These are phyloP conservation scores for Malaclemys terrapin DNA, from an alignment of 2,113 vertebrate genomes.

Conservation along the genomic window DNA sequence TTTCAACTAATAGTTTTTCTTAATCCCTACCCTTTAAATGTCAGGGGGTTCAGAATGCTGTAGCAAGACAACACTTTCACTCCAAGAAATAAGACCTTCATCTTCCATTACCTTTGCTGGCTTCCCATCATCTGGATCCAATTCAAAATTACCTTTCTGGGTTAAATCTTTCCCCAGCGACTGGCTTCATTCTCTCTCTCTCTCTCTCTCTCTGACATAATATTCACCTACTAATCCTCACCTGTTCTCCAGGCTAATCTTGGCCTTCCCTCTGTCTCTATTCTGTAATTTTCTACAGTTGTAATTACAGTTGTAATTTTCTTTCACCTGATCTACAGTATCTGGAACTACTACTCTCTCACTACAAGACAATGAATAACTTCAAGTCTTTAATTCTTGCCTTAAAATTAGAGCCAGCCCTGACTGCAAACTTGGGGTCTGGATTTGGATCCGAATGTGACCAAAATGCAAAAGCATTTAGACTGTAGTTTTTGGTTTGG, in stretches of 20 bases:
- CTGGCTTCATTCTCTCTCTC: not conserved
- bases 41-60: not conserved
- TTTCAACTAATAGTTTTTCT: not conserved
- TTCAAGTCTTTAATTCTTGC: not conserved
- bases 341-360: not conserved
- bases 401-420: not conserved
- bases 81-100: not conserved
- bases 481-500: not conserved
- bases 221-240: not conserved
- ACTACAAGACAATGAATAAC: not conserved
- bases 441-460: not conserved
- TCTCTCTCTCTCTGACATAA: not conserved
- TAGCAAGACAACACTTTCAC: not conserved
- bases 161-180: not conserved
- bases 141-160: not conserved
- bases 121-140: not conserved
- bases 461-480: not conserved
- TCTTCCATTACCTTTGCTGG: not conserved
- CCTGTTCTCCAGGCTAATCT: not conserved
- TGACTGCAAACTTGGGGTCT: not conserved
- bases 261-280: not conserved
- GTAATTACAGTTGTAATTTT: not conserved
- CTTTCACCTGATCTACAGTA: not conserved
- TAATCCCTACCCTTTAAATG: not conserved
- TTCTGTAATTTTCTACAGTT: not conserved